Base-by-base conservation (phyloP, 2,888 invertebrate genomes). In the Diarsia brunnea region DNA sequence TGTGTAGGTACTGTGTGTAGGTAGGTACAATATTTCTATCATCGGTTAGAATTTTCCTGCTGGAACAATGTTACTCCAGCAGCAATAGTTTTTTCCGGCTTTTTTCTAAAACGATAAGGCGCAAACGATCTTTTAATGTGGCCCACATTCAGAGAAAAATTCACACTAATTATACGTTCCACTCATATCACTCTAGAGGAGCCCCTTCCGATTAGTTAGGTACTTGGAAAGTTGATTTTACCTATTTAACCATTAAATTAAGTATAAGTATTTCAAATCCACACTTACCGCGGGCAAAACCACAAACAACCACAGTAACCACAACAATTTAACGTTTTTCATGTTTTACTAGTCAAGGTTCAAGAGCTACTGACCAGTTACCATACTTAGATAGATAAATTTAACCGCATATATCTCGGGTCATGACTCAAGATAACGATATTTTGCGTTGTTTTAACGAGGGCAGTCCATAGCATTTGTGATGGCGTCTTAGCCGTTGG, bases 291-390 rank as follows among this genome's bases (percentile, higher is more conserved):
- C 82, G 73, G 92, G 91, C 58, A 94, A 79, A 58, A 92, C 49
- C 60, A 91, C 76, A 84, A 84, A 81, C 14, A 84, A 63, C 74
- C 73, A 87, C 85, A 89, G 82, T 55, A 93, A 78, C 89, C 91
- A 91, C 88, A 94, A 65, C 73, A 91, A 80, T 84, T 90, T 92
- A 94, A 95, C 95, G 89, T 90, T 92, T 85, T 90, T 92, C 95
- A 95, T 95, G 89, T 90, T 92, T 71, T 75, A 83, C 49, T 74
- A 10, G 4, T 16, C 87, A 92, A 90, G 77, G 84, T 91, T 91
- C 88, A 92, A 90, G 87, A 90, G 88, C 77, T 79, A 94, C 93
- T 94, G 91, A 84, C 64, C 63, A 63, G 47, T 53, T 51, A 16
- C 69, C 74, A 76, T 75, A 77, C 43, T 69, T 51, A 71, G 89